Conservation (phyloP, 2,888 invertebrate species). For the Eristalinus aeneus region DNA sequence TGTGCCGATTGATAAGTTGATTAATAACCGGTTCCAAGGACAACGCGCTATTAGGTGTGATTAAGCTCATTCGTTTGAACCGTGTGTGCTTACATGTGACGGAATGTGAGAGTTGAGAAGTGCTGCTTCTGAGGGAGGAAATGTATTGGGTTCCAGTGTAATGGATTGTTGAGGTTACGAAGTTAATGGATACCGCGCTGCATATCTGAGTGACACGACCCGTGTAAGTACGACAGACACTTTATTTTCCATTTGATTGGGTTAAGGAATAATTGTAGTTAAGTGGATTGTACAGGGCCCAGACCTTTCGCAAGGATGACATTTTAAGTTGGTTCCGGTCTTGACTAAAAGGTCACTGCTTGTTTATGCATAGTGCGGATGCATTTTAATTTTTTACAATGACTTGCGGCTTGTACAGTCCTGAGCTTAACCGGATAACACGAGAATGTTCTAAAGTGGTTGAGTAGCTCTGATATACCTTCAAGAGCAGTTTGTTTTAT, state of each 20-base stretch:
- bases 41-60: conserved; percentile 37
- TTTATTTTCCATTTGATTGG: neutral
- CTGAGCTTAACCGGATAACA: too few relatives aligned
- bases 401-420: too few relatives aligned
- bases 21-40: conserved; percentile 50
- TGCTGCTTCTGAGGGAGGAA: conserved; percentile 2
- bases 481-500: too few relatives aligned
- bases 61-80: conserved; percentile 8
- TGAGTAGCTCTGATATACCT: too few relatives aligned
- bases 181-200: conserved; percentile 47
- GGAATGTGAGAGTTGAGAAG: conserved; percentile 33
- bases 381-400: too few relatives aligned
- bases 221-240: conserved; percentile 11
- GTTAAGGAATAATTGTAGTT: neutral
- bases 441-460: too few relatives aligned
- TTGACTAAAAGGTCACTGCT: neutral
- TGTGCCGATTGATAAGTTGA: conserved; percentile 44
- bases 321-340: neutral
- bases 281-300: neutral
- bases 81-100: conserved; percentile 34
- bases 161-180: conserved; percentile 49
- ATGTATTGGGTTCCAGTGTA: conserved; percentile 7
- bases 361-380: neutral
- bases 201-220: conserved; percentile 5
- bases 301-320: neutral